Base-by-base conservation (phyloP, 2,797 vertebrate genomes). In the Bradypus variegatus region DNA sequence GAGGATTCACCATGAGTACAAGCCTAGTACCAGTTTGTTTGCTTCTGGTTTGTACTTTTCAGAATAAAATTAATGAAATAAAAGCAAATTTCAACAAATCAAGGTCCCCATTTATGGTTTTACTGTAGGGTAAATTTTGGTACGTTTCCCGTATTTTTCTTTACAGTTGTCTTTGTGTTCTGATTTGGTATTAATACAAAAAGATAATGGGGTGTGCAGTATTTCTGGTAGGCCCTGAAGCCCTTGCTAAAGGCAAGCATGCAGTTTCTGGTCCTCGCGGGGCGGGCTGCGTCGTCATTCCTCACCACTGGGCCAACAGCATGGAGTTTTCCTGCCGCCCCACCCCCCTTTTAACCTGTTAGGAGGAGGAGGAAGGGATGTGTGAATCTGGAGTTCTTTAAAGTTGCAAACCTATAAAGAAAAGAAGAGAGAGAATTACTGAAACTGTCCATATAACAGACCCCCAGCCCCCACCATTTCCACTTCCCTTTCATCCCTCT, bases 401-500 rank as follows among this genome's bases (percentile, higher is more conserved):
- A 64, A 62, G 15, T 36, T 58, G 23, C 36, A 2, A 8, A 78
- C 36, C 50, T 78, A 36, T 78, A n/a, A 36, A 80, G 60, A 19
- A 19, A 10, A 55, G 53, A 55, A 48, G 8, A n/a, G n/a, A 6
- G 18, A 25, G 58, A 50, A 76, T 25, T 19, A 16, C 25, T 0
- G 18, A 31, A 15, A 36, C 16, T 50, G 19, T 33, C 18, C 9
- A 0, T 7, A 5, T 11, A 50, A 10, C 48, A 12, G 25, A 29
- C 25, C 31, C 65, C 15, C 16, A 5, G 27, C 45, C 33, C 29
- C n/a, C 27, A 2, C 70, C 8, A 1, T 12, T 36, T 19, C 65
- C 14, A 4, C 70, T 16, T 2, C 3, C 4, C 58, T 23, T 6
- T 53, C 3, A 3, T 2, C 23, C 8, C 27, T n/a, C 2, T 3